Evolutionary conservation across 2,797 vertebrate species (phyloP).

Genomic region (Apogon hyalosoma): DNA sequence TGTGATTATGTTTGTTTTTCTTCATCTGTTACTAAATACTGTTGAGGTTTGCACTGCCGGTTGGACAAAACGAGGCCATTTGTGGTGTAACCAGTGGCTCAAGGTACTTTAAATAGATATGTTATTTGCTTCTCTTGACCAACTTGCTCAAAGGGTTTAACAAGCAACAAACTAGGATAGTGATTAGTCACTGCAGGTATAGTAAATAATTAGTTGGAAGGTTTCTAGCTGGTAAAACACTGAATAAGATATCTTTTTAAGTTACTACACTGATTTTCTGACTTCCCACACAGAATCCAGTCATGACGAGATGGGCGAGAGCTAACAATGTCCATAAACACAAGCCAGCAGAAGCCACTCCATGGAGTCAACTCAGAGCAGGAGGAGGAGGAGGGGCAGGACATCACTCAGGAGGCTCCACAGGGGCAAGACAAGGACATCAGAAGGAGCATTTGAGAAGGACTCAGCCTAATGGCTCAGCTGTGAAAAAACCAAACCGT

Average conservation of each 20-base stretch:
- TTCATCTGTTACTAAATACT: too few relatives aligned
- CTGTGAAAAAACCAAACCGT: constrained; percentile 75
- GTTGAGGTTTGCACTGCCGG: too few relatives aligned
- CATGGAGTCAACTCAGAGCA: constrained; percentile 87
- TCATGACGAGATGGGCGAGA: constrained; percentile 93
- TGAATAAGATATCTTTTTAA: not conserved
- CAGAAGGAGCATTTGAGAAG: constrained; percentile 48
- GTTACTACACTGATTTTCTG: not conserved
- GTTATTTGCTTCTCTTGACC: too few relatives aligned
- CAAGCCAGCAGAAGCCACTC: constrained; percentile 86
- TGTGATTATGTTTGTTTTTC: too few relatives aligned
- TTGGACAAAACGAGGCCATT: too few relatives aligned
- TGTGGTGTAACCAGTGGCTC: too few relatives aligned
- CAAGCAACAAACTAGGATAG: too few relatives aligned
- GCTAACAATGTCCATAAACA: constrained; percentile 82
- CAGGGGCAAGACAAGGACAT: not conserved
- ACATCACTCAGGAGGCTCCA: not conserved
- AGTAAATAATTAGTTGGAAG: too few relatives aligned
- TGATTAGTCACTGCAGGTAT: too few relatives aligned
- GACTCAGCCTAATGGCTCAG: constrained; percentile 48
- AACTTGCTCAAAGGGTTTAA: too few relatives aligned
- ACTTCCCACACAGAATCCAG: not conserved
- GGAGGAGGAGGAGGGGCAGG: not conserved
- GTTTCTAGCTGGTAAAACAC: too few relatives aligned
- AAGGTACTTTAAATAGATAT: too few relatives aligned